Evolutionary conservation across 1,140 invertebrate species (phyloP).

Genomic region (Bombus soroeensis): DNA sequence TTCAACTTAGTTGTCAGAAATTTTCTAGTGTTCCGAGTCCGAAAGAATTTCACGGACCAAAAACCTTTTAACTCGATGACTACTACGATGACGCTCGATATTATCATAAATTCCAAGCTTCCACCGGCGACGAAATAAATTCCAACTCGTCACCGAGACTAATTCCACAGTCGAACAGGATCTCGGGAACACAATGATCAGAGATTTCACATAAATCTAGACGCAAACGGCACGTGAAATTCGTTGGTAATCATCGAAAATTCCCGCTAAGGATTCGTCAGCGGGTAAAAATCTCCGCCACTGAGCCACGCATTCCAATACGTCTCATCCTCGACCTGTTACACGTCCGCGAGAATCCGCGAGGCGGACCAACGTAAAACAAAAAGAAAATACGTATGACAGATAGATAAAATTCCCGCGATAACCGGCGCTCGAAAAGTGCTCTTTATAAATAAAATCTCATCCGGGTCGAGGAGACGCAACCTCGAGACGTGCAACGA

Average conservation of each 20-base stretch:
- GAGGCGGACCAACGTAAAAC: neutral
- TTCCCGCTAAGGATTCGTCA: neutral
- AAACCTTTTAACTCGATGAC: neutral
- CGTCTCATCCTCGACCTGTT: neutral
- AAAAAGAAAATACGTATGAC: neutral
- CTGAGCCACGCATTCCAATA: neutral
- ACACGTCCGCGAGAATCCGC: neutral
- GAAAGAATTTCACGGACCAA: neutral
- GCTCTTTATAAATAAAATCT: slow-evolving; percentile 33
- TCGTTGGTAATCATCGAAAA: neutral
- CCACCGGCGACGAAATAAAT: neutral
- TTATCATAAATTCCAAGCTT: slow-evolving; percentile 1
- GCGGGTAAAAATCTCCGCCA: neutral
- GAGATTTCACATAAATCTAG: neutral
- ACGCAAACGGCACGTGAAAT: neutral
- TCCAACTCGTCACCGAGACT: neutral
- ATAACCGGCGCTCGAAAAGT: slow-evolving; percentile 7
- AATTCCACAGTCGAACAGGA: neutral
- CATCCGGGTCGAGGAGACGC: slow-evolving; percentile 29
- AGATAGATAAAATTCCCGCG: slow-evolving; percentile 8
- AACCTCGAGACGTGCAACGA: slow-evolving; percentile 8
- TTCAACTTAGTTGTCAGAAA: neutral
- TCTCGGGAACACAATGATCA: neutral
- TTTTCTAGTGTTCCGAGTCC: neutral
- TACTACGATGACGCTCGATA: too few species aligned